Evolutionary conservation across 2,888 invertebrate species (phyloP).

Genomic region (Sinelater perroti): DNA sequence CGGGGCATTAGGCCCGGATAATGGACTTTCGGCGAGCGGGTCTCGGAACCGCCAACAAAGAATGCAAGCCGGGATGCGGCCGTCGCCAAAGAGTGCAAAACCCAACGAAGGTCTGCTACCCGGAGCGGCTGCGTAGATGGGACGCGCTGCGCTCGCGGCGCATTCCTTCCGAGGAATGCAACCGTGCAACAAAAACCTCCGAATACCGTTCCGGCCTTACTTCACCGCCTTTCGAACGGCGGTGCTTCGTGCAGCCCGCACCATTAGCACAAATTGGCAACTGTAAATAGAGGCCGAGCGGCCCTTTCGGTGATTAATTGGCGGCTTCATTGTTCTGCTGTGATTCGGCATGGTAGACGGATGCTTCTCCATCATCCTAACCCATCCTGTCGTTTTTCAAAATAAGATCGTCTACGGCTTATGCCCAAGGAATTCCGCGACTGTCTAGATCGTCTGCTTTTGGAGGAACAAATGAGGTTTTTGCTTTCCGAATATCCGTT

Average conservation of each 20-base stretch:
- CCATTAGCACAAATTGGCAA: slow-evolving; percentile 34
- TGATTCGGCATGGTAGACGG: no score
- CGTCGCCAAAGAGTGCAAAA: slow-evolving; percentile 22
- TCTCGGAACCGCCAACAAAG: background rate
- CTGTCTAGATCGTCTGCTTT: no score
- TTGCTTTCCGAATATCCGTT: no score
- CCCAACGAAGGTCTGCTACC: slow-evolving; percentile 35
- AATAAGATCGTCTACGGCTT: no score
- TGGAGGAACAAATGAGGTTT: no score
- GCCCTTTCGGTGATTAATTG: slow-evolving; percentile 8
- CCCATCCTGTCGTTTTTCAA: no score
- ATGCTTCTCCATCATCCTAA: no score
- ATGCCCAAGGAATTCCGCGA: no score
- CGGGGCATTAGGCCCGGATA: no score
- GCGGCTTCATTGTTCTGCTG: slow-evolving; percentile 15
- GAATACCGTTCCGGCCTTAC: slow-evolving; percentile 33
- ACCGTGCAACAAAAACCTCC: slow-evolving; percentile 37
- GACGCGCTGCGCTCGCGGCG: slow-evolving; percentile 31
- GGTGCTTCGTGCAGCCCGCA: slow-evolving; percentile 25
- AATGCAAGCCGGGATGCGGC: slow-evolving; percentile 5
- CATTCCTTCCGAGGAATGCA: slow-evolving; percentile 35
- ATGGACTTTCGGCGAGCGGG: no score
- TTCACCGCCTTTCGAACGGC: slow-evolving; percentile 22
- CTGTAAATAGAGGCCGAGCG: slow-evolving; percentile 14
- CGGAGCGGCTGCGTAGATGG: slow-evolving; percentile 26